Evolutionary conservation across 2,888 invertebrate species (phyloP).

Genomic region (Anaspis maculata): DNA sequence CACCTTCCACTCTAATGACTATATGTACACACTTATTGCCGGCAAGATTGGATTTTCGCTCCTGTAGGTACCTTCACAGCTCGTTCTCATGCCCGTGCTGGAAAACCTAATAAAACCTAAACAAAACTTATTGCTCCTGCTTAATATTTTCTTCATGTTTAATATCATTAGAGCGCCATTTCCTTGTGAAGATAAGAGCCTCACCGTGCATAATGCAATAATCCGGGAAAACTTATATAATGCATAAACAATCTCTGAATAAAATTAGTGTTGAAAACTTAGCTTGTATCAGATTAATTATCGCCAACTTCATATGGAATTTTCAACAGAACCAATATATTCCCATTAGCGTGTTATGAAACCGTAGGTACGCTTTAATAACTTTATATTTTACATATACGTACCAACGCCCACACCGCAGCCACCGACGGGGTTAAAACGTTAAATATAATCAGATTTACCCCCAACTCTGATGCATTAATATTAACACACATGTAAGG

Average conservation of each 20-base stretch:
- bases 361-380: slow-evolving; percentile 20
- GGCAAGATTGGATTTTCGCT: too few relatives aligned
- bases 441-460: slow-evolving; percentile 21
- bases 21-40: too few relatives aligned
- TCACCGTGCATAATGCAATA: slow-evolving; percentile 12
- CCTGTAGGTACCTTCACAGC: too few relatives aligned
- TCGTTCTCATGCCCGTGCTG: too few relatives aligned
- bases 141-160: too few relatives aligned
- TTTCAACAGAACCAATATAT: slow-evolving; percentile 19
- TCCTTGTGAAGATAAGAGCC: too few relatives aligned
- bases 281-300: slow-evolving; percentile 14
- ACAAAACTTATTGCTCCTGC: too few relatives aligned
- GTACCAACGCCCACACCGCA: too few relatives aligned
- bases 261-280: slow-evolving; percentile 11
- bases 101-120: too few relatives aligned
- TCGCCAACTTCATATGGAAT: slow-evolving; percentile 11
- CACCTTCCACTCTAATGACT: too few relatives aligned
- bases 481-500: slow-evolving; percentile 14
- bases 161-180: too few relatives aligned
- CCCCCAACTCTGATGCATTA: slow-evolving; percentile 14
- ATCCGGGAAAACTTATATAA: slow-evolving; percentile 11
- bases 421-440: slow-evolving; percentile 20
- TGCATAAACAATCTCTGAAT: slow-evolving; percentile 12
- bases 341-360: slow-evolving; percentile 24
- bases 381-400: slow-evolving; percentile 19